Percentiles rank a stretch among this genome's conserved stretches.
Conservation (phyloP, 2,113 vertebrate genomes). For the Electrona antarctica region DNA sequence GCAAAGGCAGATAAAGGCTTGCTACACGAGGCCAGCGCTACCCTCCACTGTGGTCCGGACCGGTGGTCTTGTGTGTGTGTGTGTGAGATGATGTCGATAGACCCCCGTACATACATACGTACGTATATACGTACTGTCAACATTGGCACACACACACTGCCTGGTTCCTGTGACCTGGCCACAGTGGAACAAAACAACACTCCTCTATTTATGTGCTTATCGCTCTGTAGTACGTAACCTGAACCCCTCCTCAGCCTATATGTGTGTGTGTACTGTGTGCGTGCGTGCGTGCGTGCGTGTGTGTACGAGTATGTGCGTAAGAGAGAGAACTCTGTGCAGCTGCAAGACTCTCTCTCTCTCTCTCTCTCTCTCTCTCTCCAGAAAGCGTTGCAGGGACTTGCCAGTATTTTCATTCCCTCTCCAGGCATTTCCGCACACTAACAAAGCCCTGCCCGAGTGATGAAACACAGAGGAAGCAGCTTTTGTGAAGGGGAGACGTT, state of each 20-base stretch:
- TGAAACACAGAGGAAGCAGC: slow-evolving; percentile 80
- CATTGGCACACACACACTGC: slow-evolving; percentile 40
- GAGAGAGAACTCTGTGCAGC: slow-evolving; percentile 57
- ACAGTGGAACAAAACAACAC: slow-evolving; percentile 66
- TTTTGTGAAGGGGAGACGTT: slow-evolving; percentile 70
- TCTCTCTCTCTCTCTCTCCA: slow-evolving; percentile 36
- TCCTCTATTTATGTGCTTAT: slow-evolving; percentile 76
- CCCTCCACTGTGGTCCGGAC: no score
- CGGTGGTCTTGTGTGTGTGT: no score
- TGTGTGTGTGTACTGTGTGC: slow-evolving; percentile 9
- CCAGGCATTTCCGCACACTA: slow-evolving; percentile 82
- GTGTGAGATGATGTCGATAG: no score
- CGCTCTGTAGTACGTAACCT: slow-evolving; percentile 63
- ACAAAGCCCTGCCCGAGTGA: slow-evolving; percentile 77
- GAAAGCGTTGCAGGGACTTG: slow-evolving; percentile 80
- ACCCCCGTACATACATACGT: slow-evolving; percentile 7
- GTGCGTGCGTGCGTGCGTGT: slow-evolving; percentile 42
- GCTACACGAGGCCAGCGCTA: no score
- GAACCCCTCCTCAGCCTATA: slow-evolving; percentile 62
- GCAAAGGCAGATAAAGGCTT: no score
- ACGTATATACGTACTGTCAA: slow-evolving; percentile 40
- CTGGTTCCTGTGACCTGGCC: slow-evolving; percentile 45
- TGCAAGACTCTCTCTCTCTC: slow-evolving; percentile 51
- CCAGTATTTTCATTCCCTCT: slow-evolving; percentile 83
- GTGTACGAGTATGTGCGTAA: slow-evolving; percentile 23